Conservation (phyloP, 1,140 invertebrate genomes). For the Drosophila kikkawai region DNA sequence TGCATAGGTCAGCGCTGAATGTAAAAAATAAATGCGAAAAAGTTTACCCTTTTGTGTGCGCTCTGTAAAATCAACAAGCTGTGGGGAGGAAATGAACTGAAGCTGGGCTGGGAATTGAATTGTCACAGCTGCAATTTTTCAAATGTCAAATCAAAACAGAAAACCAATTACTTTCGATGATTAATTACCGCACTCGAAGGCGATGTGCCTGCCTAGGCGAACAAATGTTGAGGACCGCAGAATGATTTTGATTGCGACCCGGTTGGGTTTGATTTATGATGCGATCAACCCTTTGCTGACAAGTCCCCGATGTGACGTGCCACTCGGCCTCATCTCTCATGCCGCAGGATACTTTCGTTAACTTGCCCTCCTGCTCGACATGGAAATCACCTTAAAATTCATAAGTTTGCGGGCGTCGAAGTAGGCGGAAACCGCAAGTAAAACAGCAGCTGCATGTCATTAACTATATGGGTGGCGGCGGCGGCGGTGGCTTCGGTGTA, state of each 20-base stretch:
- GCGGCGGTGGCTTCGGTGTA: slow-evolving; percentile 30
- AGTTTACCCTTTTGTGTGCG: slow-evolving; percentile 3
- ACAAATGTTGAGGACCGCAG: slow-evolving; percentile 72
- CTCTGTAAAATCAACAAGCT: slow-evolving; percentile 11
- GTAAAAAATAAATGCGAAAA: slow-evolving; percentile 7
- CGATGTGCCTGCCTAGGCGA: slow-evolving; percentile 11
- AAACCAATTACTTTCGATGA: slow-evolving; percentile 80
- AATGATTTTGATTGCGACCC: slow-evolving; percentile 77
- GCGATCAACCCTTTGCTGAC: slow-evolving; percentile 59
- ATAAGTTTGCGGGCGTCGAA: slow-evolving; percentile 61
- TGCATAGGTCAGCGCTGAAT: slow-evolving; percentile 24
- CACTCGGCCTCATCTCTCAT: neutral
- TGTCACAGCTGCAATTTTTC: slow-evolving; percentile 81
- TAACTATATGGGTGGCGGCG: slow-evolving; percentile 62
- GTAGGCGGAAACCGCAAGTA: slow-evolving; percentile 39
- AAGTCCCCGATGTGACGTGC: slow-evolving; percentile 38
- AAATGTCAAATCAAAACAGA: slow-evolving; percentile 80
- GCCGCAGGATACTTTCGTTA: slow-evolving; percentile 7
- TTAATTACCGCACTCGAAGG: slow-evolving; percentile 63
- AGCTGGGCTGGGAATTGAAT: slow-evolving; percentile 47
- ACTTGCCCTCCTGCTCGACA: slow-evolving; percentile 40
- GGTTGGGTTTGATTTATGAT: slow-evolving; percentile 69
- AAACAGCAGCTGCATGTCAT: slow-evolving; percentile 79
- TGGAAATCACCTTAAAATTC: slow-evolving; percentile 80
- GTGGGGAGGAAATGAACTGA: slow-evolving; percentile 6